Percentiles rank a stretch among this genome's conserved stretches.
Conservation (phyloP, 2,113 vertebrate species). For the Nothocercus nigrocapillus region DNA sequence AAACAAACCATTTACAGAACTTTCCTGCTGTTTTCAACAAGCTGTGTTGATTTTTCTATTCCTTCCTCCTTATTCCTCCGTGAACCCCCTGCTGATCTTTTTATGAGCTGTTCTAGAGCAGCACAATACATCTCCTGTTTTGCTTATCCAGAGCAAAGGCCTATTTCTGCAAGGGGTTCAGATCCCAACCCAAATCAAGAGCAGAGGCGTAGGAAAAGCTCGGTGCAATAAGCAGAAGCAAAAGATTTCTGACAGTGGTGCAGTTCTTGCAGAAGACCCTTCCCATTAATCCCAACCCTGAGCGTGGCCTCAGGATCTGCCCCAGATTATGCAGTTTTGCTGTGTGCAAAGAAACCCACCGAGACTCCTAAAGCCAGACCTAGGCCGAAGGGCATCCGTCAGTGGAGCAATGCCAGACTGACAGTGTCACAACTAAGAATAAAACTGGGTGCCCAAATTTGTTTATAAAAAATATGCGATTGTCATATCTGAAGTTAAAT, state of each 20-base stretch:
- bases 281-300: fast-evolving
- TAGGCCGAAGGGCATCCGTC: background rate
- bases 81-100: conserved; percentile 43
- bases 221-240: background rate
- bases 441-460: background rate
- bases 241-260: background rate
- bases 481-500: background rate
- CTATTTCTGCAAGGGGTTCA: background rate
- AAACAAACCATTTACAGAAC: conserved; percentile 48
- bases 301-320: background rate
- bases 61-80: background rate
- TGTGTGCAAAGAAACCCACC: background rate
- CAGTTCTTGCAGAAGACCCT: too few species aligned
- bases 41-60: conserved; percentile 57
- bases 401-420: background rate
- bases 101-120: conserved; percentile 26
- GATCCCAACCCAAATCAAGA: background rate
- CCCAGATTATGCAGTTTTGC: background rate
- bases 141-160: background rate
- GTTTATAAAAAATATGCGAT: background rate
- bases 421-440: background rate
- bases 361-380: background rate
- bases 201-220: background rate
- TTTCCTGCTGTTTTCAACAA: conserved; percentile 60
- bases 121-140: background rate